Evolutionary conservation across 1,140 invertebrate genomes (phyloP).

Genomic region (Diachasma alloeum): DNA sequence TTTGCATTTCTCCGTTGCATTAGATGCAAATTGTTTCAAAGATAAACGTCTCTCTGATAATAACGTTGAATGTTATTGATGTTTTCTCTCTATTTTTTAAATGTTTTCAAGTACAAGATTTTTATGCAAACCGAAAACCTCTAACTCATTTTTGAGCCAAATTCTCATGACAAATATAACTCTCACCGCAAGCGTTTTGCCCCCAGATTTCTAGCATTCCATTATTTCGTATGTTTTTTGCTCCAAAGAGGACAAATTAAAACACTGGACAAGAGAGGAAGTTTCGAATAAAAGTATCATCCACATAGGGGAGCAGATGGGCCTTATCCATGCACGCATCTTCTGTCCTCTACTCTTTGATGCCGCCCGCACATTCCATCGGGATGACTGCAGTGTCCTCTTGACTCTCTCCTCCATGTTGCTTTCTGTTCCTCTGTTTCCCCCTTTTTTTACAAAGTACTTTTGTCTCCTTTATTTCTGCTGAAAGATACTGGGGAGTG

Average conservation of each 20-base stretch:
- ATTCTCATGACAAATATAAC: too few relatives aligned
- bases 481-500: neutral
- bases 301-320: constrained; percentile 16
- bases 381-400: constrained; percentile 47
- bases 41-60: too few relatives aligned
- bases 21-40: too few relatives aligned
- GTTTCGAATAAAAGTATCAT: constrained; percentile 22
- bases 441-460: neutral
- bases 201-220: neutral
- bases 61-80: too few relatives aligned
- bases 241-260: neutral
- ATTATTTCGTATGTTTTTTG: neutral
- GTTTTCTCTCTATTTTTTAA: too few relatives aligned
- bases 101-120: too few relatives aligned
- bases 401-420: neutral
- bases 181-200: neutral
- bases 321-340: constrained; percentile 26
- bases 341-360: constrained; percentile 42
- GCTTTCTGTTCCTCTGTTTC: neutral
- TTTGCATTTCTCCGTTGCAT: too few relatives aligned
- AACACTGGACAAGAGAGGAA: constrained; percentile 8
- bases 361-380: constrained; percentile 54
- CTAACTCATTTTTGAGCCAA: too few relatives aligned
- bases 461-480: neutral
- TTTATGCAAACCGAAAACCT: too few relatives aligned